Evolutionary conservation across 2,113 vertebrate species (phyloP).

Genomic region (Ictalurus furcatus): DNA sequence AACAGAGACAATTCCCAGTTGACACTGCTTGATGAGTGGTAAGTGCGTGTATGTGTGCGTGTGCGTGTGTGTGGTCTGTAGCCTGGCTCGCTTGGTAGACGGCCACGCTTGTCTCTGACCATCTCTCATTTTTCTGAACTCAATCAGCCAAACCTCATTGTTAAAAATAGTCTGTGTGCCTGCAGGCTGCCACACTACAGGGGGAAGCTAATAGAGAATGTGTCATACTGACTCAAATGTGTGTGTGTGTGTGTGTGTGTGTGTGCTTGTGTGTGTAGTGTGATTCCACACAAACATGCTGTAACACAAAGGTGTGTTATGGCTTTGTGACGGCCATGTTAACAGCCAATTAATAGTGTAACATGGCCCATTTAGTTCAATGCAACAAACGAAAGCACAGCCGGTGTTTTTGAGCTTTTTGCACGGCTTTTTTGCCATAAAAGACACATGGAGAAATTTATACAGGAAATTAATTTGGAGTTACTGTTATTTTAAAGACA

Average conservation of each 20-base stretch:
- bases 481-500: background rate
- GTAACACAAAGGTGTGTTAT: background rate
- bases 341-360: conserved; percentile 29
- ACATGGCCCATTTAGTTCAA: conserved; percentile 9
- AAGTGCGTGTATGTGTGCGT: background rate
- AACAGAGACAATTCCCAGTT: background rate
- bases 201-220: conserved; percentile 45
- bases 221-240: conserved; percentile 43
- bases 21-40: background rate
- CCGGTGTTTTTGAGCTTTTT: background rate
- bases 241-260: conserved; percentile 37
- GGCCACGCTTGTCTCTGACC: conserved; percentile 44
- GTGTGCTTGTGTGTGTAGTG: conserved; percentile 5
- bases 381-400: background rate
- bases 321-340: background rate
- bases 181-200: conserved; percentile 43
- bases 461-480: background rate
- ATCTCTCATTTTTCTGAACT: conserved; percentile 51
- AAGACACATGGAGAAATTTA: background rate
- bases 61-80: conserved; percentile 15
- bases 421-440: background rate
- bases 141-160: conserved; percentile 56
- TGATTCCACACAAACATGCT: conserved; percentile 12
- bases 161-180: conserved; percentile 55
- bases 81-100: conserved; percentile 22